Percentiles rank a stretch among this genome's conserved stretches.
Conservation (phyloP, 2,113 vertebrate genomes). For the Hepsetus odoe region DNA sequence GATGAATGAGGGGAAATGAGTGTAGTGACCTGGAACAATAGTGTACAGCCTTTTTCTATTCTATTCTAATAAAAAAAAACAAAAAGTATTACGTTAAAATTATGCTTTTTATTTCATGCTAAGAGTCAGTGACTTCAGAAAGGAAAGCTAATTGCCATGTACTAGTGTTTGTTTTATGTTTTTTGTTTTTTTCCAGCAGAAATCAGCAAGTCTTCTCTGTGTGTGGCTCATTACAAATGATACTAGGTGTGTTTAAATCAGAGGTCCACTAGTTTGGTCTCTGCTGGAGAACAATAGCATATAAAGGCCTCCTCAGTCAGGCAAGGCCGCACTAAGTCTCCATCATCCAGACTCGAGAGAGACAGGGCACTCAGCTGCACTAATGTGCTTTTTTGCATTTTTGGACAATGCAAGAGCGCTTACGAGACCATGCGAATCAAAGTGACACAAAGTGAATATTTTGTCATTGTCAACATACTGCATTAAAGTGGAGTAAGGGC, state of each 20-base stretch:
- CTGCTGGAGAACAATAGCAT: neutral
- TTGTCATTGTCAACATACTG: too few relatives aligned
- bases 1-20: too few relatives aligned
- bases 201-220: neutral
- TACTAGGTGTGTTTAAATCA: neutral
- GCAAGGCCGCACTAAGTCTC: conserved; percentile 69
- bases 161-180: neutral
- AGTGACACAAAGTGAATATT: conserved; percentile 48
- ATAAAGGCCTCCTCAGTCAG: conserved; percentile 67
- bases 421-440: too few relatives aligned
- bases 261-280: conserved; percentile 18
- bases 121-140: neutral
- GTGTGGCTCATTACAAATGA: neutral
- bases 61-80: too few relatives aligned
- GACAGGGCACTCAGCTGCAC: too few relatives aligned
- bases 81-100: neutral
- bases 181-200: neutral
- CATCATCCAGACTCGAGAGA: conserved; percentile 73
- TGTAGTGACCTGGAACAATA: neutral
- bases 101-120: neutral
- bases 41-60: too few relatives aligned
- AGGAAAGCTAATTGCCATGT: neutral
- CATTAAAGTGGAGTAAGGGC: too few relatives aligned
- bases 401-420: too few relatives aligned
- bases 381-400: too few relatives aligned